A percentile compares a stretch with the other conserved stretches of the same genome.
Conservation (phyloP, 2,888 invertebrate species). For the Meteorus cinctellus region DNA sequence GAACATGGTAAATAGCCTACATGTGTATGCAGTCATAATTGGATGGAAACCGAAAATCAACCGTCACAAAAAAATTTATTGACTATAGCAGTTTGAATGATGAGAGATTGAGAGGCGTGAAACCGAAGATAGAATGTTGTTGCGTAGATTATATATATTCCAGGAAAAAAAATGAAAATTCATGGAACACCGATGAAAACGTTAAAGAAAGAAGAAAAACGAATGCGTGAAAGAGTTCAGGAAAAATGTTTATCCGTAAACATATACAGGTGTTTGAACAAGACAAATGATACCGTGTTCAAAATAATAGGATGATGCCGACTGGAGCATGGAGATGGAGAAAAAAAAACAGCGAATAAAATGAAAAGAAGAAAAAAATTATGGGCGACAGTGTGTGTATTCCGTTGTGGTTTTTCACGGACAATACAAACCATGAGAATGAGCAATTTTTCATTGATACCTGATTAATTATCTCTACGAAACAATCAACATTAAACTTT, state of each 20-base stretch:
- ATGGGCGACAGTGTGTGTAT: slow-evolving; percentile 32
- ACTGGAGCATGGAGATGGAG: slow-evolving; percentile 56
- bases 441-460: slow-evolving; percentile 17
- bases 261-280: not conserved
- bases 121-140: not conserved
- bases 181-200: not conserved
- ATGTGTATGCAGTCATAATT: not conserved
- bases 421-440: slow-evolving; percentile 47
- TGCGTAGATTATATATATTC: not conserved
- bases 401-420: slow-evolving; percentile 49
- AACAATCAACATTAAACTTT: not conserved
- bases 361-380: not conserved
- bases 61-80: not conserved
- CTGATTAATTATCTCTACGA: not conserved
- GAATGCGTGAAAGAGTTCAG: not conserved
- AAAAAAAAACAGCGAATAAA: not conserved
- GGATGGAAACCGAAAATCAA: not conserved
- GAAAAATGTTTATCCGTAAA: slow-evolving; percentile 2
- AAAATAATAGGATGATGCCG: slow-evolving; percentile 44
- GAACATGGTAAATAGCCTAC: slow-evolving; percentile 13
- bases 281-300: not conserved
- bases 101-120: not conserved
- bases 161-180: not conserved
- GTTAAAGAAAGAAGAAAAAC: not conserved
- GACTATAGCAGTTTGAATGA: not conserved